Conservation (phyloP, 2,113 vertebrate genomes). For the Guaruba guarouba region DNA sequence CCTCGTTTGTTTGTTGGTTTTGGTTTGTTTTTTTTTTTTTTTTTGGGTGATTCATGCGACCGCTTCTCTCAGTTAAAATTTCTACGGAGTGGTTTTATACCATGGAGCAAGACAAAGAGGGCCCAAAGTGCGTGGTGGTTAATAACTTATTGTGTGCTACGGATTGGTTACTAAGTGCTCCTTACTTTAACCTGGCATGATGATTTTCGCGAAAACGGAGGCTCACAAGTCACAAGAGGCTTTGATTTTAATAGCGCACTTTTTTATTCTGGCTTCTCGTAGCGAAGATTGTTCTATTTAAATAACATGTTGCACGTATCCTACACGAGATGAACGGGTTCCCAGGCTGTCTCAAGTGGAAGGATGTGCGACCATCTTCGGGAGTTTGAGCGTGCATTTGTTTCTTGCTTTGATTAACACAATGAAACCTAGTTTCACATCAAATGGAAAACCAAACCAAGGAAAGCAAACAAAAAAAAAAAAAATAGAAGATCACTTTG, state of each 20-base stretch:
- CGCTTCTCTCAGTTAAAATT: background rate
- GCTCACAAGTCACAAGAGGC: background rate
- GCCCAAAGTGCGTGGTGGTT: background rate
- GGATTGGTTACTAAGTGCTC: background rate
- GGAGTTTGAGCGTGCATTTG: background rate
- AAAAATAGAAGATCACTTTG: background rate
- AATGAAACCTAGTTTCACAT: background rate
- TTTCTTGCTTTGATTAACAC: background rate
- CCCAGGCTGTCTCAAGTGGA: background rate
- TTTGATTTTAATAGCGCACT: background rate
- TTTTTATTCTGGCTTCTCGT: background rate
- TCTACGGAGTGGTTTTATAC: background rate
- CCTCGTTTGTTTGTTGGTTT: accelerated
- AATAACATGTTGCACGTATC: background rate
- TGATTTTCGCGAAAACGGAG: background rate
- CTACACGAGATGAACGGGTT: background rate
- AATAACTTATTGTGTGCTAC: background rate
- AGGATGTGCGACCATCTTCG: background rate
- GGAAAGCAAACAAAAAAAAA: background rate
- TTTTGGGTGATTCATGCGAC: background rate
- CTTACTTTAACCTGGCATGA: background rate
- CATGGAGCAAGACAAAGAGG: background rate
- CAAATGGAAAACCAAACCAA: background rate
- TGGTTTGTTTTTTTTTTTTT: too few relatives aligned
- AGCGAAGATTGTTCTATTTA: background rate